A percentile compares a stretch with the other conserved stretches of the same genome.
Conservation (phyloP, 1,140 invertebrate species). For the Medauroidea extradentata region DNA sequence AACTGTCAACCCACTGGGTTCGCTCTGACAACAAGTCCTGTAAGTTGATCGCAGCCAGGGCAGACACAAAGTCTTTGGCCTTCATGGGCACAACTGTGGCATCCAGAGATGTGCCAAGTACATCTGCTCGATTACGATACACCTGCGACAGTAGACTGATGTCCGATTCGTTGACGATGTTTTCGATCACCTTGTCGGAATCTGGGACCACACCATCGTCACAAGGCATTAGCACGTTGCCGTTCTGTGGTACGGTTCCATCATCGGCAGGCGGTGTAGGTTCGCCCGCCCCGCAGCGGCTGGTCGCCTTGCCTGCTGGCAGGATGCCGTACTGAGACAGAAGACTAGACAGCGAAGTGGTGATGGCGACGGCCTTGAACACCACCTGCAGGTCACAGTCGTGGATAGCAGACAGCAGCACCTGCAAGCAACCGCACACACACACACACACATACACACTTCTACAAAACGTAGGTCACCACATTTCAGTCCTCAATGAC, state of each 20-base stretch:
- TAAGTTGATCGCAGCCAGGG: constrained; percentile 51
- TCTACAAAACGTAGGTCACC: too few species aligned
- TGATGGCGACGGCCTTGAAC: constrained; percentile 52
- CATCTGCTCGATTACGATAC: constrained; percentile 41
- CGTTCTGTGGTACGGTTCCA: too few species aligned
- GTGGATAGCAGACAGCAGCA: constrained; percentile 59
- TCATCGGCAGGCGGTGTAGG: too few species aligned
- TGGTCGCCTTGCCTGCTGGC: constrained; percentile 37
- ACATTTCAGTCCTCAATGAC: too few species aligned
- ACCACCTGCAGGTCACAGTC: constrained; percentile 67
- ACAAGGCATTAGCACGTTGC: too few species aligned
- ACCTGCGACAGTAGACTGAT: constrained; percentile 52
- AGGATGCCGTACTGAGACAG: constrained; percentile 45
- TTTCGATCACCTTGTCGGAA: constrained; percentile 45
- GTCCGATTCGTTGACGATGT: constrained; percentile 52
- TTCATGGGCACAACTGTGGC: constrained; percentile 34
- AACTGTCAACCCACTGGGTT: constrained; percentile 51
- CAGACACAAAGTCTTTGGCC: constrained; percentile 50
- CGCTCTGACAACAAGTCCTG: constrained; percentile 50
- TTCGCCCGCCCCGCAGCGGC: too few species aligned
- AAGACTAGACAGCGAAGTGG: constrained; percentile 51
- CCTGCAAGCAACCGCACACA: too few species aligned
- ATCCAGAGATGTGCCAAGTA: too few species aligned
- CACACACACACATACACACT: too few species aligned
- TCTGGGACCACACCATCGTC: background rate